These are phyloP conservation scores for Lysandra coridon DNA, from an alignment of 2,888 invertebrate genomes.

Conservation along the genomic window DNA sequence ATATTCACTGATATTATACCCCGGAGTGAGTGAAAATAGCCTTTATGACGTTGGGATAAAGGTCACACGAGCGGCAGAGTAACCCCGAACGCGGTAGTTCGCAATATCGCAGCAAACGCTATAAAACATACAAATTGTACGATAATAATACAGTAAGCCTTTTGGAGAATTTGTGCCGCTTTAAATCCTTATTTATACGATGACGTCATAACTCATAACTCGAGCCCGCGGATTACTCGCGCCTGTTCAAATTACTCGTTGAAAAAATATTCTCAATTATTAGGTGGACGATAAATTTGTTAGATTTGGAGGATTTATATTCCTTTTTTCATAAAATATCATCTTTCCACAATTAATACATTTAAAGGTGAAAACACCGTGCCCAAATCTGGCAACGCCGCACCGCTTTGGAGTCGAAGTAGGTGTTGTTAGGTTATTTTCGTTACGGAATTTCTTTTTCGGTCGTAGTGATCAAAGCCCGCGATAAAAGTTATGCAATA, in stretches of 20 bases:
- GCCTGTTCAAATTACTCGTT: neutral
- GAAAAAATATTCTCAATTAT: slow-evolving; percentile 15
- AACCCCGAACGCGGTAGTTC: neutral
- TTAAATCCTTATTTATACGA: slow-evolving; percentile 77
- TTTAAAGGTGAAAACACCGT: no score
- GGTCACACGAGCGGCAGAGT: neutral
- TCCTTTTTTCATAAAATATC: neutral
- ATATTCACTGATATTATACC: neutral
- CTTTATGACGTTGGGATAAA: neutral
- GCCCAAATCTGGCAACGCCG: no score
- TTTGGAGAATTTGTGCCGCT: slow-evolving; percentile 61
- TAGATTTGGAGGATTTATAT: neutral
- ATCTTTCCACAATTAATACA: no score
- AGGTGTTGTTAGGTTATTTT: no score
- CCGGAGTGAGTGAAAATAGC: neutral
- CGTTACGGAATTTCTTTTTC: no score
- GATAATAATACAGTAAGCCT: slow-evolving; percentile 64
- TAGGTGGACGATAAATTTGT: slow-evolving; percentile 14
- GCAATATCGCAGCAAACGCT: slow-evolving; percentile 43
- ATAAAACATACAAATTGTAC: slow-evolving; percentile 73
- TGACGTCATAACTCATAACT: slow-evolving; percentile 67
- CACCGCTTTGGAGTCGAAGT: no score
- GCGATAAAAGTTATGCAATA: no score
- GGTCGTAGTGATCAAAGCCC: no score
- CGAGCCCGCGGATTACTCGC: slow-evolving; percentile 40